These are phyloP conservation scores for Ceratosolen solmsi DNA, from an alignment of 1,140 invertebrate species.

Conservation along the genomic window DNA sequence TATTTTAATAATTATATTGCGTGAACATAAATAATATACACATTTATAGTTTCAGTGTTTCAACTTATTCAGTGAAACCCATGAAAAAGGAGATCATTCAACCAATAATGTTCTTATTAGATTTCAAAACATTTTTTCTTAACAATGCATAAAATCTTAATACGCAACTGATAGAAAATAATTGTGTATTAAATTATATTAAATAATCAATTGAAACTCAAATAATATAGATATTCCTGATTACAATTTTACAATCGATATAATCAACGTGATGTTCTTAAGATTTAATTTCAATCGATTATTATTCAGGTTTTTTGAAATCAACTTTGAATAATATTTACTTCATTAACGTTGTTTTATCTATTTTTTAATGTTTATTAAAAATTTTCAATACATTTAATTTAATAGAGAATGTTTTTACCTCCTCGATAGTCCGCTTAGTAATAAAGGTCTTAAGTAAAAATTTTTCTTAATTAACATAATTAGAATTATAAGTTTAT, in stretches of 20 bases:
- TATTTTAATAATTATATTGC: constrained; percentile 56
- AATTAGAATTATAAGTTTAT: constrained; percentile 18
- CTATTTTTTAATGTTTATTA: not conserved
- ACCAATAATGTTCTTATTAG: constrained; percentile 27
- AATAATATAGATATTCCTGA: too few species aligned
- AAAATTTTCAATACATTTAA: not conserved
- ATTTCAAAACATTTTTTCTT: constrained; percentile 34
- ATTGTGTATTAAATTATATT: too few species aligned
- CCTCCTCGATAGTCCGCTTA: not conserved
- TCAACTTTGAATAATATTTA: not conserved
- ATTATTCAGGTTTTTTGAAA: not conserved
- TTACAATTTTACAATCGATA: constrained; percentile 8
- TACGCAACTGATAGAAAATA: constrained; percentile 15
- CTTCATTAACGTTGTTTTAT: not conserved
- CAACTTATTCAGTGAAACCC: constrained; percentile 38
- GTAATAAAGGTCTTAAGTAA: constrained; percentile 6
- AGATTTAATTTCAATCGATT: constrained; percentile 12
- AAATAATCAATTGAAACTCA: too few species aligned
- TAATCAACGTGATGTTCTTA: constrained; percentile 25
- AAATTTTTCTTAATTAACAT: constrained; percentile 36
- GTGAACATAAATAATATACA: constrained; percentile 56
- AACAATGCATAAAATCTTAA: constrained; percentile 47
- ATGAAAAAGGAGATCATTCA: constrained; percentile 25
- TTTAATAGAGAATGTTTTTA: not conserved
- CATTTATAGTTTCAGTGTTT: constrained; percentile 54